These are phyloP conservation scores for Muntiacus reevesi DNA, from an alignment of 2,113 vertebrate species.

Conservation along the genomic window DNA sequence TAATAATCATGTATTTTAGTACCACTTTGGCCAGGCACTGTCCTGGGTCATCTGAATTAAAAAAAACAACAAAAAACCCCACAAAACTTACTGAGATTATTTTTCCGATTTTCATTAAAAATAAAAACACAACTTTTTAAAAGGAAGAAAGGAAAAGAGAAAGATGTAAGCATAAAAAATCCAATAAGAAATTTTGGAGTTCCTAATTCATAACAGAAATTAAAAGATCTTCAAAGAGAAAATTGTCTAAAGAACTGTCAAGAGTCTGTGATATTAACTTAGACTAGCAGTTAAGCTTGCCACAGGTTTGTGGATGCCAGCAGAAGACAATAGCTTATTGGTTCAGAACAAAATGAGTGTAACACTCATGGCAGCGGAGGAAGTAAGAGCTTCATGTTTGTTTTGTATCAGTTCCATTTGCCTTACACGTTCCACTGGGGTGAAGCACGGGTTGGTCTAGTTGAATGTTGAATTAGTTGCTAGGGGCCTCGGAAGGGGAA, in stretches of 20 bases:
- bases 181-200: background rate
- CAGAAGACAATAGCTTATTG: background rate
- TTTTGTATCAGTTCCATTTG: background rate
- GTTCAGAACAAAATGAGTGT: background rate
- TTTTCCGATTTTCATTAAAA: background rate
- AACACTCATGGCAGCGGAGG: background rate
- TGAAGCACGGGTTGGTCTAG: accelerated
- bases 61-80: background rate
- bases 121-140: background rate
- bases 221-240: background rate
- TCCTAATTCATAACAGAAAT: background rate
- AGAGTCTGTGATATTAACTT: background rate
- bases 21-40: background rate
- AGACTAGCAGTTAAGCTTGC: background rate
- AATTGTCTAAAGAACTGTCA: background rate
- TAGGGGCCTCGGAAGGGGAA: background rate
- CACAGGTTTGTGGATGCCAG: background rate
- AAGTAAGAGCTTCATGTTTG: background rate
- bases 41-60: background rate
- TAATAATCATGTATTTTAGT: background rate
- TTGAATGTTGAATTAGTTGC: background rate
- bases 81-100: background rate
- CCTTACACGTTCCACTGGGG: background rate
- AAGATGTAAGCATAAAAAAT: background rate
- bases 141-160: background rate